Evolutionary conservation across 2,113 vertebrate species (phyloP).

Genomic region (Esox niger): DNA sequence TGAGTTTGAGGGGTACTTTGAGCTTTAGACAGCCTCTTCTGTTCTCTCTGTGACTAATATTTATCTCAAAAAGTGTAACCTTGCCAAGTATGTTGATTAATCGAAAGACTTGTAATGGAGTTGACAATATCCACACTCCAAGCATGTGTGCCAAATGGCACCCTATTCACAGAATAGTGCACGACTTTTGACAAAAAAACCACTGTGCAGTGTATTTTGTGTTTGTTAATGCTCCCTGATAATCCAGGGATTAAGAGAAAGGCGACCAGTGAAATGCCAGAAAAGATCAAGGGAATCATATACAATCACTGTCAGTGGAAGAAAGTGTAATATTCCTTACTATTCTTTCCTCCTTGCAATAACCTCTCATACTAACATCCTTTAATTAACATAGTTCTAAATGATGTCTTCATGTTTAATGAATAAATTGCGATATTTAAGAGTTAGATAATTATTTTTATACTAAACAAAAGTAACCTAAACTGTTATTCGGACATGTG

Average conservation of each 20-base stretch:
- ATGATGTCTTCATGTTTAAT: no score
- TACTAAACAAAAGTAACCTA: no score
- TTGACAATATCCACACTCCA: slow-evolving; percentile 70
- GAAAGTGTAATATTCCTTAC: slow-evolving; percentile 49
- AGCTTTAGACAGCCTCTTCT: slow-evolving; percentile 54
- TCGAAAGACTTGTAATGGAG: slow-evolving; percentile 65
- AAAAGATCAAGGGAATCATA: slow-evolving; percentile 54
- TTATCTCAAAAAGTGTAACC: slow-evolving; percentile 65
- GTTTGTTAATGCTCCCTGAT: no score
- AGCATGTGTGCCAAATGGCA: no score
- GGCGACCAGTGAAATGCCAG: slow-evolving; percentile 43
- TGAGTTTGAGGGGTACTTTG: slow-evolving; percentile 23
- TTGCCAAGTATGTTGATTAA: slow-evolving; percentile 63
- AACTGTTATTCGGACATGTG: no score
- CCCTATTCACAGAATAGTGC: no score
- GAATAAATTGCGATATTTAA: no score
- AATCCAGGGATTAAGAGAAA: slow-evolving; percentile 63
- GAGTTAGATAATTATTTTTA: no score
- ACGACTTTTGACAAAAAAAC: no score
- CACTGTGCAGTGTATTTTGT: no score
- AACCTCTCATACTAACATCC: no score
- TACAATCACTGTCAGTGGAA: slow-evolving; percentile 51
- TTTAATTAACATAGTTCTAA: no score
- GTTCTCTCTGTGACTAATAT: slow-evolving; percentile 64
- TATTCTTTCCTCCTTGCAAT: slow-evolving; percentile 9